Evolutionary conservation across 2,797 vertebrate genomes (phyloP).

Genomic region (Phoeniculus purpureus): DNA sequence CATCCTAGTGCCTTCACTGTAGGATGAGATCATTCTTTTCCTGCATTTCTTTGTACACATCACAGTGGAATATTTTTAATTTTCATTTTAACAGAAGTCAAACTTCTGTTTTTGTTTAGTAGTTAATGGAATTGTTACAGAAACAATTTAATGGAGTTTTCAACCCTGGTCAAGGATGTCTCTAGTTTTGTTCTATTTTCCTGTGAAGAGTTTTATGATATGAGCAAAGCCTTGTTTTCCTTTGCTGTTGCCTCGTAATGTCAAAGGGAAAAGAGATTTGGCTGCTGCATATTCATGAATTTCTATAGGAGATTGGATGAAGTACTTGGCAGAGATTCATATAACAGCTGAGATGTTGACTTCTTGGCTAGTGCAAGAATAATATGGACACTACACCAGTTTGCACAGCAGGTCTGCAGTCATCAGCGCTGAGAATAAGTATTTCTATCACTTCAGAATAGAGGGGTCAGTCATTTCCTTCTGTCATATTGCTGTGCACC

Average conservation of each 20-base stretch:
- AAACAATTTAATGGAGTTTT: not conserved
- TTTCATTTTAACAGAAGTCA: not conserved
- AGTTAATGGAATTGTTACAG: not conserved
- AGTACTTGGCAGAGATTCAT: conserved; percentile 14
- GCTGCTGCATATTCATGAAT: conserved; percentile 45
- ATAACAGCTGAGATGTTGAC: conserved; percentile 44
- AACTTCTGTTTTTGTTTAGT: not conserved
- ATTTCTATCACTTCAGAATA: not conserved
- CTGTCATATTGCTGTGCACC: not conserved
- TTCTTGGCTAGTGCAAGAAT: conserved; percentile 23
- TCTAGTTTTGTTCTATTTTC: not conserved
- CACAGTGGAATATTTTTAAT: not conserved
- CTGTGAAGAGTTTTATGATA: not conserved
- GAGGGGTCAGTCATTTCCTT: not conserved
- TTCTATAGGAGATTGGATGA: not conserved
- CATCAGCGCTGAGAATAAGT: not conserved
- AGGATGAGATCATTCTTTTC: not conserved
- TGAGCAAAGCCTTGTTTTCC: conserved; percentile 29
- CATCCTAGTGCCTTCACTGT: not conserved
- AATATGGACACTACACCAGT: not conserved
- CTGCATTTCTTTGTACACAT: not conserved
- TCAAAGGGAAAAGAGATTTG: conserved; percentile 36
- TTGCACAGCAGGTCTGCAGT: conserved; percentile 21
- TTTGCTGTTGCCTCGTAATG: not conserved
- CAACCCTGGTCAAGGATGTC: not conserved